Base-by-base conservation (phyloP, 2,888 invertebrate genomes). In the Auanema sp. region DNA sequence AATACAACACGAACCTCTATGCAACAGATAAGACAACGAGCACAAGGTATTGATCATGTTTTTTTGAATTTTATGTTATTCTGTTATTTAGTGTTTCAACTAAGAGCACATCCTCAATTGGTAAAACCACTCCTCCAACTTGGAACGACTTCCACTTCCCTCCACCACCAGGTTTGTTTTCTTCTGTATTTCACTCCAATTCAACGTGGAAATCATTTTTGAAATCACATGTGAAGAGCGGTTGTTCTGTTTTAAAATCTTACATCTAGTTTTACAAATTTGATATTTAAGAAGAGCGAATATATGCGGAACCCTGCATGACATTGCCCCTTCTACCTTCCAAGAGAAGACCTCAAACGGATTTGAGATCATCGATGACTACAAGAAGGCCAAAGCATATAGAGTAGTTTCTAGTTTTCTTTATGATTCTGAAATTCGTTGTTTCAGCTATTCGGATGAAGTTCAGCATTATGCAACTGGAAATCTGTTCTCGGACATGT, bases 111-210 rank as follows among this genome's bases (percentile, higher is more conserved):
- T 68, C 64, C 12, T 69, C 68, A 10, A 44, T 44, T 1, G 62
- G 57, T 12, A 68, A 64, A 53, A 51, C 49, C 33, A 49, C 55
- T 24, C 71, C 67, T 40, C 75, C 70, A 43, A 71, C 78, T 1
- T 71, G 78, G 67, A 68, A 64, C 40, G 77, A 79, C 50, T 75
- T 79, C 58, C 71, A 79, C 54, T 79, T 79, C 53, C 79, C 79
- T 24, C 79, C 79, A 10, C 79, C 79, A 10, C 79, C 79, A 23
- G 50, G 49, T 44, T n/a, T 16, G 14, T n/a, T n/a, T 51, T n/a
- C 51, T 16, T 16, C 18, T 51, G 14, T 51, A 11, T 51, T n/a
- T 1, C 51, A 11, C 2, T 57, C 47, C 33, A 51, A n/a, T 14
- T 10, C 11, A 18, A 51, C 51, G 18, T 51, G 10, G 18, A 14